Evolutionary conservation across 2,113 vertebrate species (phyloP).

Genomic region (Hypocryptadius cinnamomeus): DNA sequence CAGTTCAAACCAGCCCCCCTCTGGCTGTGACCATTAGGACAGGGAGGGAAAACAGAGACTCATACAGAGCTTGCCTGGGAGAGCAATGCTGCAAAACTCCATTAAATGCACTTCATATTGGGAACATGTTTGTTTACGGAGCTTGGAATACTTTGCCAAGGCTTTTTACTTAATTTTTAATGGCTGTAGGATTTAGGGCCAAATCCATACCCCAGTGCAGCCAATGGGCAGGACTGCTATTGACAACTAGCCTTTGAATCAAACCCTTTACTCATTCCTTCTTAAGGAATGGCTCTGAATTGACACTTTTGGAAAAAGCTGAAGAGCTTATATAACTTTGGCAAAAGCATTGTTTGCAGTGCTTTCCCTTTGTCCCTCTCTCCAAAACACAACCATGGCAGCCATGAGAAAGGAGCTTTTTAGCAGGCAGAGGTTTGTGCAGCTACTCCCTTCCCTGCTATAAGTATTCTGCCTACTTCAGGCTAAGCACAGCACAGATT

Average conservation of each 20-base stretch:
- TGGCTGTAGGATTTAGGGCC: background rate
- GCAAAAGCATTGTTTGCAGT: background rate
- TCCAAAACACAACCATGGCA: background rate
- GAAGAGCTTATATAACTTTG: background rate
- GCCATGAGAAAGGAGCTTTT: background rate
- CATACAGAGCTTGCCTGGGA: slow-evolving; percentile 59
- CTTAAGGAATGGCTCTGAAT: background rate
- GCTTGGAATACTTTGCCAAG: slow-evolving; percentile 4
- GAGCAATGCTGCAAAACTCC: slow-evolving; percentile 50
- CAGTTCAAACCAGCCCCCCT: slow-evolving; percentile 53
- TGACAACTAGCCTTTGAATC: background rate
- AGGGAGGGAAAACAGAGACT: slow-evolving; percentile 58
- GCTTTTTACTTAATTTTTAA: slow-evolving; percentile 39
- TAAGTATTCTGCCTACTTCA: background rate
- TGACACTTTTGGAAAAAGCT: background rate
- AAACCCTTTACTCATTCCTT: background rate
- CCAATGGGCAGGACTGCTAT: background rate
- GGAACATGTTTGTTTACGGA: slow-evolving; percentile 46
- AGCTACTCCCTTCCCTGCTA: background rate
- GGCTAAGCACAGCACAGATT: background rate
- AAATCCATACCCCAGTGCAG: background rate
- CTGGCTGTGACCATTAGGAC: slow-evolving; percentile 71
- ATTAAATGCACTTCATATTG: slow-evolving; percentile 34
- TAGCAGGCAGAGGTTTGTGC: background rate
- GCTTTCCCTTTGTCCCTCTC: background rate